Evolutionary conservation across 2,113 vertebrate genomes (phyloP).

Genomic region (Prunella himalayana): DNA sequence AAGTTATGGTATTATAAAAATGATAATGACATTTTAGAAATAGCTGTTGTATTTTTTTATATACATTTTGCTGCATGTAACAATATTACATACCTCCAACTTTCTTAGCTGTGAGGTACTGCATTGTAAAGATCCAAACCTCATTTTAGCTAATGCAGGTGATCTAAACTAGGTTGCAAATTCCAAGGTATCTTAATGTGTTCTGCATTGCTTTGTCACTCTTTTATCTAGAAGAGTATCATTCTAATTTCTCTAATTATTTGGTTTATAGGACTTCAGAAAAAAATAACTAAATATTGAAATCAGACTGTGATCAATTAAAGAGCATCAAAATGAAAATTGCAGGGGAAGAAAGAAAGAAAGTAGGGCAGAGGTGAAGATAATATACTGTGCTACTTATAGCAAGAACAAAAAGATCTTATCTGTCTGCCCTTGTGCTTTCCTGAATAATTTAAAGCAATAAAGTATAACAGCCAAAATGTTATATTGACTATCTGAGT

Average conservation of each 20-base stretch:
- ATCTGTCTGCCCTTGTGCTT: neutral
- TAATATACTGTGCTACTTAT: neutral
- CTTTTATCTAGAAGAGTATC: neutral
- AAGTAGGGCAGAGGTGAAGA: fast-evolving
- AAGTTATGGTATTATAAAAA: neutral
- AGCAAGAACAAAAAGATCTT: neutral
- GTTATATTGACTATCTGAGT: neutral
- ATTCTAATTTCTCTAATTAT: neutral
- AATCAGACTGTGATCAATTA: neutral
- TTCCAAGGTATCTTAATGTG: neutral
- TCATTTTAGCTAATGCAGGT: neutral
- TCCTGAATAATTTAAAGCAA: slow-evolving; percentile 10
- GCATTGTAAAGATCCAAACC: neutral
- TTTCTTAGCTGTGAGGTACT: neutral
- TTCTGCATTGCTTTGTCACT: neutral
- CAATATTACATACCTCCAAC: neutral
- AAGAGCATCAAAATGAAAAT: neutral
- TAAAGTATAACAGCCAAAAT: neutral
- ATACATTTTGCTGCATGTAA: neutral
- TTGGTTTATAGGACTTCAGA: neutral
- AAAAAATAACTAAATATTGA: neutral
- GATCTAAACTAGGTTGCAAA: neutral
- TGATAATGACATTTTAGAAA: neutral
- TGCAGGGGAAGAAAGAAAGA: neutral
- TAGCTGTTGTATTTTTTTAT: neutral